Evolutionary conservation across 2,113 vertebrate genomes (phyloP), one percentile per base, ranked within the genome.

Genomic region (Talpa occidentalis): DNA sequence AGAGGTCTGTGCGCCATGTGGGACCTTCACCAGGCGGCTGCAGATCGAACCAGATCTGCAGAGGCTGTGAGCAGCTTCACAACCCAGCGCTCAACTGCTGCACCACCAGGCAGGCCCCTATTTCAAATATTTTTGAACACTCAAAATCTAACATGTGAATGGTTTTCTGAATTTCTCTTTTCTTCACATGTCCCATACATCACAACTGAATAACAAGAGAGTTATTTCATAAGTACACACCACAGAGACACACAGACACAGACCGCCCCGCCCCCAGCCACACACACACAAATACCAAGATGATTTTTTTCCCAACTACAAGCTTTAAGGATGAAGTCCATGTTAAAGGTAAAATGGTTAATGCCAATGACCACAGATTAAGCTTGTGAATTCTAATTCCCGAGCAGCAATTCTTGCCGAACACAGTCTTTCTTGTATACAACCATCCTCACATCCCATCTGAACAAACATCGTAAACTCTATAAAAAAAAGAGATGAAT

Each of bases 221-320:
- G 4, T 49, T 84, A 64, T 26, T 74, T 17, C 47, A 42, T 16
- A 69, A 6, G 42, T 5, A 40, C 3, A 54, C 1, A 30, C 19
- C 6, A 64, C 3, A 32, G 44, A 44, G 44, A 44, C 44, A 44
- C 44, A 44, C 44, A 44, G 44, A 44, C 44, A 44, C 44, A n/a
- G n/a, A n/a, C n/a, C n/a, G n/a, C n/a, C n/a, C n/a, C n/a, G n/a
- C n/a, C n/a, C n/a, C n/a, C n/a, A n/a, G n/a, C n/a, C n/a, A 49
- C 32, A 72, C 14, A 8, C 5, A 47, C 8, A 35, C 32, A 28
- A 4, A 10, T 14, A 10, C 10, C 32, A 42, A 32, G 59, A 32
- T 78, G 17, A 15, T 28, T 83, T 92, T 83, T 92, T 60, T 9
- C n/a, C n/a, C n/a, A n/a, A n/a, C n/a, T n/a, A n/a, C 10, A 52